Percentiles rank a stretch among this genome's conserved stretches.
Evolutionary conservation across 2,797 vertebrate genomes (phyloP).

Genomic region (Dendrocincla tyrannina): DNA sequence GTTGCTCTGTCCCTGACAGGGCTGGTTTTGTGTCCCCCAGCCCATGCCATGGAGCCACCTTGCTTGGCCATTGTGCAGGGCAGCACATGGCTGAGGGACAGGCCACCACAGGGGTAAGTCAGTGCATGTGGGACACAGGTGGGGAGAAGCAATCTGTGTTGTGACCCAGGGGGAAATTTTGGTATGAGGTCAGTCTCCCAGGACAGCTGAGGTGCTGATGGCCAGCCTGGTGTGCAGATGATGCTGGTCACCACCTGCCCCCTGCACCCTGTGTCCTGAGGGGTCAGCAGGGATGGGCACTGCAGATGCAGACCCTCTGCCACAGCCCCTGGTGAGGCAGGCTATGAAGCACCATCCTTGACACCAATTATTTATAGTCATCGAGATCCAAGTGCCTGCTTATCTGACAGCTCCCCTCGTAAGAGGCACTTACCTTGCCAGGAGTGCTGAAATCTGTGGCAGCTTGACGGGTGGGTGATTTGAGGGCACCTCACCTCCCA

Average conservation of each 20-base stretch:
- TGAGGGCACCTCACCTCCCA: neutral
- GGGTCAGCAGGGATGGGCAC: neutral
- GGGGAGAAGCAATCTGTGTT: neutral
- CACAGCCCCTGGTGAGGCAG: accelerated
- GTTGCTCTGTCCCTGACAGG: neutral
- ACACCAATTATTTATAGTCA: neutral
- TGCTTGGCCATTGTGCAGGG: neutral
- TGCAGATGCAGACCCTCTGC: neutral
- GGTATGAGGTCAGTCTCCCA: neutral
- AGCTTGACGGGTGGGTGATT: neutral
- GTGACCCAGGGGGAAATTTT: neutral
- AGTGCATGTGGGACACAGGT: accelerated
- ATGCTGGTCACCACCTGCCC: neutral
- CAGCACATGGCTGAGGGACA: neutral
- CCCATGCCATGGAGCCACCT: neutral
- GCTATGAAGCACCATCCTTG: neutral
- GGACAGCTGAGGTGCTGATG: neutral
- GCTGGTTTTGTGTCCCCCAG: neutral
- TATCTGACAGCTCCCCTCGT: neutral
- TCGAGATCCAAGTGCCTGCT: accelerated
- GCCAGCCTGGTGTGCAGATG: neutral
- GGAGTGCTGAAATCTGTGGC: accelerated
- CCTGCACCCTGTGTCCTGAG: neutral
- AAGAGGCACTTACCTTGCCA: neutral
- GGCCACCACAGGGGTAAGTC: neutral